Base-by-base conservation (phyloP, 2,888 invertebrate species). In the Chrysolina haemoptera region DNA sequence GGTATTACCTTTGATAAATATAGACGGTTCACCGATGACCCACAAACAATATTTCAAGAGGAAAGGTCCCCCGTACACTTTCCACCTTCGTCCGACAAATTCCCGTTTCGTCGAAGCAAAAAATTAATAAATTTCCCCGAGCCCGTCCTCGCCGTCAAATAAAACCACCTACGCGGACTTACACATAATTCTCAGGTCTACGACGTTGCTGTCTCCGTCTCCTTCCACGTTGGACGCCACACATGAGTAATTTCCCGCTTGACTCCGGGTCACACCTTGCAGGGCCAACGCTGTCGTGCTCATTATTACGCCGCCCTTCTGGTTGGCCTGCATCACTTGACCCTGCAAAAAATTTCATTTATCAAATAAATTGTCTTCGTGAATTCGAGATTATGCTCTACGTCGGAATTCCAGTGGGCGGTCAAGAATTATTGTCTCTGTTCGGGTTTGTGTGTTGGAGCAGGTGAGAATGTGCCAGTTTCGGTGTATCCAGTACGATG, bases 171-270 rank as follows among this genome's bases (percentile, higher is more conserved):
- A 59, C 62, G 40, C 12, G 62, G 66, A 94, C 96, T 95, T 91
- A 97, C 97, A 97, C 92, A 96, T 96, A 84, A 97, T 94, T 89
- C 95, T 94, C 70, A 97, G 90, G 84, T 93, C 92, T 53, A 96
- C 94, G 62, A 91, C 91, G 83, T 93, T 93, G 80, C 96, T 96
- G 83, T 93, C 93, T 11, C 96, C 96, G 82, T 96, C 96, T 0
- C 97, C 97, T 88, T 97, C 96, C 14, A 96, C 95, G 86, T 97
- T 97, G 65, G 95, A 96, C 1, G 96, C 97, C 27, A 95, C 93
- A 87, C 97, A 97, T 46, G 94, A 93, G 88, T 97, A 97, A 88
- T 94, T 94, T 67, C 97, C 97, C 1, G 95, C 94, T 86, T 95
- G 95, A 80, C 92, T 92, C 82, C 94, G 91, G 73, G 93, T 93